phyloP scores from a whole-genome alignment of 2,113 vertebrate genomes.

The Dipodomys ordii region DNA sequence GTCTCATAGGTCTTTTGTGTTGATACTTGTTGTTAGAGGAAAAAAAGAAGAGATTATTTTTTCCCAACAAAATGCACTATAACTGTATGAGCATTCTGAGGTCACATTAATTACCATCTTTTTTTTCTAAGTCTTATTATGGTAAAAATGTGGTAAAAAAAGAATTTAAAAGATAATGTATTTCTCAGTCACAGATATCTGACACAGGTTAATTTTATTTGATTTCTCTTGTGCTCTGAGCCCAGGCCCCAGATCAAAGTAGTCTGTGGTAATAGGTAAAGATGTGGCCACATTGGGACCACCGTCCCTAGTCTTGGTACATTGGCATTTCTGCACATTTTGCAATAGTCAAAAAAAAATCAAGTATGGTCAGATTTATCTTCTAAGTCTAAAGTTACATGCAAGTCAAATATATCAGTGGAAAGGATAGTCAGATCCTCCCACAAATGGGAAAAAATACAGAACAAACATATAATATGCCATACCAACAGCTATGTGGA shows the following conservation, averaged over 20 bases:
- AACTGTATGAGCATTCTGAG: background rate
- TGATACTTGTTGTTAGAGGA: background rate
- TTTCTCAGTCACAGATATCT: background rate
- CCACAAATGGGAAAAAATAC: background rate
- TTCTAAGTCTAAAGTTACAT: background rate
- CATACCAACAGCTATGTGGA: background rate
- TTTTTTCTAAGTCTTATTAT: background rate
- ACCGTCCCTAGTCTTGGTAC: background rate
- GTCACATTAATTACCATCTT: background rate
- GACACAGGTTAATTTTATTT: background rate
- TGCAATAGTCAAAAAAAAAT: background rate
- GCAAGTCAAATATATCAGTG: background rate
- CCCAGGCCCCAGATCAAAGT: background rate
- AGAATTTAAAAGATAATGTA: no score
- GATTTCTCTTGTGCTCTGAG: background rate
- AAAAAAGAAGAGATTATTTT: background rate
- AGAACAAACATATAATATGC: background rate
- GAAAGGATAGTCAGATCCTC: background rate
- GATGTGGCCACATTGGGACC: background rate
- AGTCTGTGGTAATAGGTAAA: background rate
- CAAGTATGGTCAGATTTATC: background rate
- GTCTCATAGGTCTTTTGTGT: background rate
- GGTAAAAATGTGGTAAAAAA: background rate
- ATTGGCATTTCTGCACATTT: background rate
- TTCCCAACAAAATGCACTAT: background rate